Evolutionary conservation across 1,140 invertebrate genomes (phyloP), one percentile per base, ranked within the genome.

Genomic region (Batillaria attramentaria): DNA sequence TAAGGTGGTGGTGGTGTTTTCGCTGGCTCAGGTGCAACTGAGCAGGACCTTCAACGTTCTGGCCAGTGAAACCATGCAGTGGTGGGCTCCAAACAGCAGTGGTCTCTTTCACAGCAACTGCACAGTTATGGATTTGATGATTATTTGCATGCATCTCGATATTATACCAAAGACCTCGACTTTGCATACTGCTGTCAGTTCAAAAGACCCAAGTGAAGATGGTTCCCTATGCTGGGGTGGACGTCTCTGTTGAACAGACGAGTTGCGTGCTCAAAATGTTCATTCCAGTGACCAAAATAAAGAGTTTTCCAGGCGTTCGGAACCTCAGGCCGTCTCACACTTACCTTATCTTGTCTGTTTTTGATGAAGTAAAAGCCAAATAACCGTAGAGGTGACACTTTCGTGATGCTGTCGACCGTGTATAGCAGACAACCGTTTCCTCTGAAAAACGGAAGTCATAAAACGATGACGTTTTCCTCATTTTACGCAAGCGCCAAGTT

Each of bases 371-470:
- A n/a, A 28, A 10, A 31, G 10, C 24, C 24, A 28, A 8, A n/a
- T 62, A 18, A 62, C 24, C 10, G 8, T 42, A 42, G n/a, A 24
- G 31, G 16, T 2, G 69, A 54, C n/a, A 20, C 3, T 20, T 1
- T 20, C 2, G 24, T 43, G 0, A 3, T 57, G 2, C 54, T 37
- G 31, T 31, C 18, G 1, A 5, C 46, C 31, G 2, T 39, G 72
- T 73, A 4, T 13, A 62, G 73, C 73, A 75, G 73, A 75, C 73
- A 16, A 65, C 37, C 57, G 41, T 35, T 75, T 75, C 73, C 73
- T 50, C 41, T 70, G 6, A 20, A 5, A 37, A 20, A 4, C 68
- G 68, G 68, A 70, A 42, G 68, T 39, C 24, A 18, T n/a, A 54
- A 60, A 50, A 3, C 28, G 16, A 35, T 73, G 50, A 73, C 46